Evolutionary conservation across 1,140 invertebrate genomes (phyloP).

Genomic region (Geopemphigus sp.): DNA sequence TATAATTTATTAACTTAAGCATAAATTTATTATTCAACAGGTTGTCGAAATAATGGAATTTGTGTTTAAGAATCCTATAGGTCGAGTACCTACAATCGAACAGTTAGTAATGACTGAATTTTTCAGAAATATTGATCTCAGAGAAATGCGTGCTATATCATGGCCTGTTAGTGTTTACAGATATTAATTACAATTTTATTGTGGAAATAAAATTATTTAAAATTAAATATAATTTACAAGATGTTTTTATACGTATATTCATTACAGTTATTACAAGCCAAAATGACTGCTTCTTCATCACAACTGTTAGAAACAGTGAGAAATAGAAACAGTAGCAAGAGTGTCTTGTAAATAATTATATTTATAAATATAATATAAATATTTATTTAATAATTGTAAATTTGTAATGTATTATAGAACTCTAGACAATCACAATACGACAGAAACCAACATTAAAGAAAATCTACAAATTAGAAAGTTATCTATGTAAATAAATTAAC

Average conservation of each 20-base stretch:
- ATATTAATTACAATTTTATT: background rate
- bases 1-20: too few species aligned
- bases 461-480: conserved; percentile 44
- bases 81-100: conserved; percentile 67
- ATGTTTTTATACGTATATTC: background rate
- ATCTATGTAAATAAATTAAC: conserved; percentile 12
- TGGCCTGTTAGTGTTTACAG: conserved; percentile 57
- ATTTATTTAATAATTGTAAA: background rate
- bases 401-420: background rate
- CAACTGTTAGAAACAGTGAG: conserved; percentile 40
- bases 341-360: conserved; percentile 12
- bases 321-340: conserved; percentile 42
- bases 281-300: conserved; percentile 38
- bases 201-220: background rate
- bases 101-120: conserved; percentile 78
- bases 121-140: conserved; percentile 81
- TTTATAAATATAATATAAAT: background rate
- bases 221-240: background rate
- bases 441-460: background rate
- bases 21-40: conserved; percentile 56
- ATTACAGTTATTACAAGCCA: conserved; percentile 30
- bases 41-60: conserved; percentile 75
- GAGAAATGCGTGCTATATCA: conserved; percentile 71
- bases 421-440: background rate
- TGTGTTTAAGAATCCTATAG: conserved; percentile 72